Percentiles rank a stretch among this genome's conserved stretches.
phyloP scores from a whole-genome alignment of 2,797 vertebrate genomes.

The Chaetodon trifasciatus region DNA sequence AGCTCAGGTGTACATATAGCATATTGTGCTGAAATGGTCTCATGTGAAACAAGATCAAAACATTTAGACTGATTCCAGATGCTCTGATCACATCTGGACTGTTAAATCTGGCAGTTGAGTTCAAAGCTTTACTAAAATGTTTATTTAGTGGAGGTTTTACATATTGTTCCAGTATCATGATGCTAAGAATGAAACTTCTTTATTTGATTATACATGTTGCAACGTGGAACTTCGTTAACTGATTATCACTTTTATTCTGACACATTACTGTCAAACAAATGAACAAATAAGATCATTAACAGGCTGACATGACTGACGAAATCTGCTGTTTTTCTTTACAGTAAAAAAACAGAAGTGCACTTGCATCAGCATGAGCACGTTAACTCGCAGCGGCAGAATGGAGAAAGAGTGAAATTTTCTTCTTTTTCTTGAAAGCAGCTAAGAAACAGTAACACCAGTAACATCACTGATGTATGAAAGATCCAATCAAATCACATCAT shows the following conservation, averaged over 20 bases:
- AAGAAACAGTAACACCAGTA: neutral
- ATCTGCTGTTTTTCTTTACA: neutral
- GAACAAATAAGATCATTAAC: neutral
- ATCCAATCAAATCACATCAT: neutral
- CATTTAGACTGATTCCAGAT: conserved; percentile 23
- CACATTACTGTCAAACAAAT: neutral
- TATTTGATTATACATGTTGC: neutral
- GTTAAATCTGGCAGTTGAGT: neutral
- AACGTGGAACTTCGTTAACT: neutral
- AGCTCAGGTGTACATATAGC: neutral
- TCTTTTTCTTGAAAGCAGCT: neutral
- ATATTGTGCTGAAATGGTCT: neutral
- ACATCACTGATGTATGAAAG: neutral
- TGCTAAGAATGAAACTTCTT: too few relatives aligned
- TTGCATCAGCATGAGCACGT: neutral
- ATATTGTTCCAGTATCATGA: neutral
- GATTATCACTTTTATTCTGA: neutral
- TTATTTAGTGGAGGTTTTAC: neutral
- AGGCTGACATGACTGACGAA: neutral
- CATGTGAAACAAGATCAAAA: neutral
- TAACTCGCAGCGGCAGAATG: neutral
- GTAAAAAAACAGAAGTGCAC: neutral
- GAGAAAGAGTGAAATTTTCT: neutral
- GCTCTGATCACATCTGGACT: conserved; percentile 17
- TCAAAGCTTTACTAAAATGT: neutral